Evolutionary conservation across 2,113 vertebrate species (phyloP).

Genomic region (Rhineura floridana): DNA sequence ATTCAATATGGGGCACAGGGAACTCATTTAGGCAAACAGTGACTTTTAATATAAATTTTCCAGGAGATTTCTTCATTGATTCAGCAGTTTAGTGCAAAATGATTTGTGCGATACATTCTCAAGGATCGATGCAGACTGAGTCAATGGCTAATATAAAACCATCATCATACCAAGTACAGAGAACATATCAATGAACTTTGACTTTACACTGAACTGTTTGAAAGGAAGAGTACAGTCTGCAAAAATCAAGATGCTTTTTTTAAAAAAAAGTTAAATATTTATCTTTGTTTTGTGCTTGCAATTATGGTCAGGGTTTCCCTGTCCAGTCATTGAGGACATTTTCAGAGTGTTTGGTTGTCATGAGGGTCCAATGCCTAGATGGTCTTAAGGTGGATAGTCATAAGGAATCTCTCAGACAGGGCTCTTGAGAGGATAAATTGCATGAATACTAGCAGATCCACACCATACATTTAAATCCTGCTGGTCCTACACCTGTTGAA

Average conservation of each 20-base stretch:
- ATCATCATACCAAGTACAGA: constrained; percentile 76
- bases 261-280: not conserved
- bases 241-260: constrained; percentile 33
- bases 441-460: not conserved
- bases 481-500: too few relatives aligned
- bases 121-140: constrained; percentile 89
- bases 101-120: constrained; percentile 99
- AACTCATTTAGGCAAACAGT: constrained; percentile 92
- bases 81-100: constrained; percentile 94
- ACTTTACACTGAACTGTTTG: constrained; percentile 78
- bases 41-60: constrained; percentile 99
- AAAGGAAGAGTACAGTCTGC: constrained; percentile 16
- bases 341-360: not conserved
- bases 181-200: constrained; percentile 85
- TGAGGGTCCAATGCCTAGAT: not conserved
- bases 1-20: constrained; percentile 91
- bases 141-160: constrained; percentile 90
- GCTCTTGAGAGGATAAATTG: not conserved
- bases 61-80: constrained; percentile 99
- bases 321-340: not conserved
- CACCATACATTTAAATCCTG: too few relatives aligned
- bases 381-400: not conserved
- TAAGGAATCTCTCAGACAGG: not conserved
- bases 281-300: not conserved
- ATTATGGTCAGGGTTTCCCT: not conserved